Conservation (phyloP, 2,113 vertebrate genomes). For the Cyanistes caeruleus region DNA sequence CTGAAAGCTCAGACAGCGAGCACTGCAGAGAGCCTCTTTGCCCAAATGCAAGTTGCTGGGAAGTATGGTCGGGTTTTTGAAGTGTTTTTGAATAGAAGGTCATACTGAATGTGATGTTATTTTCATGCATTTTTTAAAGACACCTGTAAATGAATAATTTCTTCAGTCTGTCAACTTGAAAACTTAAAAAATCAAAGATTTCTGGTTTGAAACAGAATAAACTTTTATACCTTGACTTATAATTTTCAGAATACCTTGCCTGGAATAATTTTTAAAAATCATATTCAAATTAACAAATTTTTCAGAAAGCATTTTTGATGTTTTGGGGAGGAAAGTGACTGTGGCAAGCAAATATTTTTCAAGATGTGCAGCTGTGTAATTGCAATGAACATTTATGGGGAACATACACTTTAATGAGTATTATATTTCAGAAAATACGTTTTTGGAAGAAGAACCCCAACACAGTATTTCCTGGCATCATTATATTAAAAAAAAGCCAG, state of each 20-base stretch:
- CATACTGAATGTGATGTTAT: accelerated
- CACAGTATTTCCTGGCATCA: background rate
- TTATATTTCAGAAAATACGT: background rate
- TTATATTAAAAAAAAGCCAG: background rate
- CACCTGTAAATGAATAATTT: background rate
- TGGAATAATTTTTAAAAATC: background rate
- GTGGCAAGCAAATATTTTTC: background rate
- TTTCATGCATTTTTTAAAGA: background rate
- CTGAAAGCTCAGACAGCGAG: background rate
- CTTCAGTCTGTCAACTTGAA: background rate
- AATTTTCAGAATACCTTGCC: background rate
- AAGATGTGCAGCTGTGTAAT: background rate
- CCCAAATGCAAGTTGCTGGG: background rate
- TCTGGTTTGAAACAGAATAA: background rate
- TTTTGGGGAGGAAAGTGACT: background rate
- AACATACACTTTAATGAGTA: background rate
- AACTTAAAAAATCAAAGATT: background rate
- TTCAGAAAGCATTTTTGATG: background rate
- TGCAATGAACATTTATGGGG: background rate
- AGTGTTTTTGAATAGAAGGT: background rate
- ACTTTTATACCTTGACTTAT: background rate
- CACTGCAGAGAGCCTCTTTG: background rate
- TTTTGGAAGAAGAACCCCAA: background rate
- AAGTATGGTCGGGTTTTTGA: background rate
- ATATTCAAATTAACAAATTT: background rate